phyloP scores from a whole-genome alignment of 2,113 vertebrate species.

The Callionymus lyra region DNA sequence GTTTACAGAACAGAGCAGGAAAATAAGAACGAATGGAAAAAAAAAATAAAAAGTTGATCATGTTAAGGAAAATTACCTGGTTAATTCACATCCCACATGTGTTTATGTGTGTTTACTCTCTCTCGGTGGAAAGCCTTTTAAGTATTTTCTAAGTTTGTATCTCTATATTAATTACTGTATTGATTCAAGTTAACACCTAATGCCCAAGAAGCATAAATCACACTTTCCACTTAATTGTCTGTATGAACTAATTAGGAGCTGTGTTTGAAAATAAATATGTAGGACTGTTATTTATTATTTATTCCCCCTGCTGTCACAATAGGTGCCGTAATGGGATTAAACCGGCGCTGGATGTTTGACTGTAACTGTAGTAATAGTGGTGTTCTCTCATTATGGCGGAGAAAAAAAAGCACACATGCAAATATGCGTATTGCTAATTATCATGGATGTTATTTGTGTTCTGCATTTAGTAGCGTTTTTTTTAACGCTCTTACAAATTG shows the following conservation, averaged over 20 bases:
- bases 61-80: conserved; percentile 7
- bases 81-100: conserved; percentile 5
- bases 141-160: conserved; percentile 33
- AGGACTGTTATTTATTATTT: conserved; percentile 50
- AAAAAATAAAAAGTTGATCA: too few relatives aligned
- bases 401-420: too few relatives aligned
- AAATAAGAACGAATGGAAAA: background rate
- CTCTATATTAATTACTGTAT: conserved; percentile 50
- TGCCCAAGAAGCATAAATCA: conserved; percentile 58
- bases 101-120: conserved; percentile 25
- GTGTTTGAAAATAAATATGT: conserved; percentile 38
- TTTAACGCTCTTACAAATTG: too few relatives aligned
- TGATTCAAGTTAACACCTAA: conserved; percentile 56
- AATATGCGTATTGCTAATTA: too few relatives aligned
- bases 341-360: too few relatives aligned
- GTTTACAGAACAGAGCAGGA: background rate
- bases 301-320: conserved; percentile 49
- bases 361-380: too few relatives aligned
- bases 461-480: too few relatives aligned
- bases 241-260: conserved; percentile 50
- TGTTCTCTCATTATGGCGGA: too few relatives aligned
- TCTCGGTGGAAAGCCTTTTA: conserved; percentile 39
- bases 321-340: background rate
- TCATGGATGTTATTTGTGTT: too few relatives aligned
- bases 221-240: conserved; percentile 48